Base-by-base conservation (phyloP, 92 coral and sea anemone genomes). In the Parazoanthus darwini region DNA sequence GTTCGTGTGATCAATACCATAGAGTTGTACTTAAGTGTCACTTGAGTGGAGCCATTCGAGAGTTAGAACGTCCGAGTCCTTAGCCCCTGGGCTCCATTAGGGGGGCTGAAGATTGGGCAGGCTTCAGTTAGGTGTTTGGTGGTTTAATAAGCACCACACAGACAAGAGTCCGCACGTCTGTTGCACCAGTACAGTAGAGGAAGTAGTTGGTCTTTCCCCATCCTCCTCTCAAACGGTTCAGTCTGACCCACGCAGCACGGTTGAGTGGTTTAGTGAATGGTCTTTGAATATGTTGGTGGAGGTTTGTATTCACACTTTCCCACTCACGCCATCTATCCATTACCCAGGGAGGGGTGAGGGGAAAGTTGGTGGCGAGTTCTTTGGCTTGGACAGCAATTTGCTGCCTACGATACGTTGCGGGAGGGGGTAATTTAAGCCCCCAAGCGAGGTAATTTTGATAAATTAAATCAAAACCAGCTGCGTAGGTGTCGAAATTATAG, bases 341-440 rank as follows among this genome's bases (percentile, higher is more conserved):
- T 35, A 77, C 56, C 80, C 80, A 77, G 80, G 58, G 18, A 77
- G 54, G 35, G 80, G 80, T 77, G 80, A 77, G 80, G 58, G 58
- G 80, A 77, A 46, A 77, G 58, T 77, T 77, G 80, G 80, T 77
- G 80, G 80, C 80, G 56, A 77, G 80, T 77, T 77, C 56, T 77
- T 77, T 77, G 80, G 80, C 58, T 23, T 35, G 56, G 26, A 77
- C 80, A 77, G 58, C 58, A 77, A 77, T 42, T 50, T 77, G 80
- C 80, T 77, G 29, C 80, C 56, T 50, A 9, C 67, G n/a, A 59
- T 20, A 59, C 67, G 43, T 33, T 73, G 16, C 20, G 77, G 77
- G 23, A 33, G 38, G 77, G 77, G 48, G 48, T 44, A 44, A 44
- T 44, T 44, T 44, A 44, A 44, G 48, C 48, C 48, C 48, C 48